Base-by-base conservation (phyloP, 2,797 vertebrate species). In the Chelmon rostratus region DNA sequence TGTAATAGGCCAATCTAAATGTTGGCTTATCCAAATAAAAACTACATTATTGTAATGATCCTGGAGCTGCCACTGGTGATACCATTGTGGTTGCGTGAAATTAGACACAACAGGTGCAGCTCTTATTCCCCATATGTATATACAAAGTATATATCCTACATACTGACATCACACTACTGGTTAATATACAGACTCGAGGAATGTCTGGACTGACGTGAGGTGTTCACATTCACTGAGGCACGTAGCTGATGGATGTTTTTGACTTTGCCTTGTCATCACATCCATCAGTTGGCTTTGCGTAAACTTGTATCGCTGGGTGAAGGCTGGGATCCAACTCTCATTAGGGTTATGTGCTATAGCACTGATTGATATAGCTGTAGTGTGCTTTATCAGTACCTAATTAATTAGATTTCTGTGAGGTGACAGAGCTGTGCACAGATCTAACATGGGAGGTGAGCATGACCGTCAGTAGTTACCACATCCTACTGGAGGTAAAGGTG, bases 361-460 rank as follows among this genome's bases (percentile, higher is more conserved):
- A n/a, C 40, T 66, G 68, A 82, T 71, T 73, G 40, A 84, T 86
- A 63, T 78, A 84, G 73, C 63, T 47, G 64, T 19, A n/a, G 9
- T 58, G 67, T 52, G 47, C 81, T 73, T 70, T 42, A 79, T 81
- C 38, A 56, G 47, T 2, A 25, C 52, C 11, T 77, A 72, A 84
- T 81, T 78, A 69, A 87, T 83, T 38, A 18, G 68, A 73, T 78
- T 49, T 78, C 42, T 62, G 3, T 52, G 68, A 58, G 64, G 61
- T 57, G 74, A 76, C 68, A 62, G 71, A 63, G 58, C 13, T 72
- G 28, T 71, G 44, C 25, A 54, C 35, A 21, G 15, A 25, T 44
- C 28, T 71, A 62, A 67, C 44, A 16, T 10, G 31, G 18, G 33
- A 59, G 62, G 28, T 67, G 57, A 70, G 8, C 6, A 8, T 46